Conservation (phyloP, 2,888 invertebrate genomes). For the Sarcophaga rosellei region DNA sequence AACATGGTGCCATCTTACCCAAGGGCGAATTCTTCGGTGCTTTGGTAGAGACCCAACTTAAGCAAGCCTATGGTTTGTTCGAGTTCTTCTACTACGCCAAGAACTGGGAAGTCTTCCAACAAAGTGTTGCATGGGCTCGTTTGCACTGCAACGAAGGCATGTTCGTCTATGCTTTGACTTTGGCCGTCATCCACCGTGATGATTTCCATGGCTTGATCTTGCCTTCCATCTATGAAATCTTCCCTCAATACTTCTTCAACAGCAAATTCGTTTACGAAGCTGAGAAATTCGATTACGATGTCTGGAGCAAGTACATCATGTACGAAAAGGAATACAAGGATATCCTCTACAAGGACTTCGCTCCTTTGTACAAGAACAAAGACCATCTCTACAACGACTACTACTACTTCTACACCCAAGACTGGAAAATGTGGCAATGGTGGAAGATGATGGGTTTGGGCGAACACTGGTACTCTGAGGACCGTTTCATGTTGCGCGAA, state of each 20-base stretch:
- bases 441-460: constrained; percentile 72
- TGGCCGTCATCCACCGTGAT: constrained; percentile 85
- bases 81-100: constrained; percentile 86
- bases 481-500: constrained; percentile 66
- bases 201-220: constrained; percentile 85
- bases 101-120: constrained; percentile 87
- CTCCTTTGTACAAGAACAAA: constrained; percentile 68
- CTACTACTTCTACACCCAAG: constrained; percentile 63
- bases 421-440: constrained; percentile 71
- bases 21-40: constrained; percentile 83
- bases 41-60: constrained; percentile 81
- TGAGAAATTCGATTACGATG: constrained; percentile 70
- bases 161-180: constrained; percentile 85
- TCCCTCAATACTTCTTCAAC: constrained; percentile 85
- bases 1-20: constrained; percentile 80
- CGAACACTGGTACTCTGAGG: constrained; percentile 66
- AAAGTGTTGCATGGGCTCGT: constrained; percentile 84
- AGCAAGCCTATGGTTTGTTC: constrained; percentile 83
- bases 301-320: constrained; percentile 69
- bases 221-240: constrained; percentile 85
- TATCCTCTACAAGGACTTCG: constrained; percentile 77
- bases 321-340: constrained; percentile 72
- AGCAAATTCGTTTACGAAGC: constrained; percentile 82
- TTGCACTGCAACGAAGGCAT: constrained; percentile 86
- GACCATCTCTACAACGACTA: constrained; percentile 8